Evolutionary conservation across 2,113 vertebrate genomes (phyloP).

Genomic region (Pelecanoides urinatrix): DNA sequence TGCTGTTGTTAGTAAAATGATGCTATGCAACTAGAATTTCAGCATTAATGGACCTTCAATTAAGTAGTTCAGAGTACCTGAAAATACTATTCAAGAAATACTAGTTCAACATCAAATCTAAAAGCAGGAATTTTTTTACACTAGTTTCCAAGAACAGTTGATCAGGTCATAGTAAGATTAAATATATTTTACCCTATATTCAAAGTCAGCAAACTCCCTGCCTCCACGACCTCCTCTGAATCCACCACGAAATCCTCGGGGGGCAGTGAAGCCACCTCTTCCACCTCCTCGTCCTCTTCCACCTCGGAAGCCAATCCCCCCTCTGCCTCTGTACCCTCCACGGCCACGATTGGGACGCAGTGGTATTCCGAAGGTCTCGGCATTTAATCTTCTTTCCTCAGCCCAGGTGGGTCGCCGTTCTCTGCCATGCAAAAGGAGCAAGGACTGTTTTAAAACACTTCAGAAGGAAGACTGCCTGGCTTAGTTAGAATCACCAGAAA

Average conservation of each 20-base stretch:
- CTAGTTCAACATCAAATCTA: background rate
- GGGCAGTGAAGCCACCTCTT: slow-evolving; percentile 81
- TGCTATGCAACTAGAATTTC: background rate
- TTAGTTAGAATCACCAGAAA: background rate
- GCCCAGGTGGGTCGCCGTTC: slow-evolving; percentile 96
- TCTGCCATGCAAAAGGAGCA: slow-evolving; percentile 64
- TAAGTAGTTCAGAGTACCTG: background rate
- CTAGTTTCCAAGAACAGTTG: background rate
- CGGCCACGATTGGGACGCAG: slow-evolving; percentile 88
- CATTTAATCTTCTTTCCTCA: slow-evolving; percentile 93
- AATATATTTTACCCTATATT: slow-evolving; percentile 84
- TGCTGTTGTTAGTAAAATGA: background rate
- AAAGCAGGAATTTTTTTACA: background rate
- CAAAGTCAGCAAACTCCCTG: slow-evolving; percentile 92
- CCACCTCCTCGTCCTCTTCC: slow-evolving; percentile 81
- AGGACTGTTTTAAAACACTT: background rate
- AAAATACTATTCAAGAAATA: background rate
- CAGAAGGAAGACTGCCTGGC: background rate
- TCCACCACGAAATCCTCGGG: slow-evolving; percentile 88
- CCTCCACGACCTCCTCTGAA: slow-evolving; percentile 89
- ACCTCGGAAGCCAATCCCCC: slow-evolving; percentile 86
- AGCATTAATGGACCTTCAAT: background rate
- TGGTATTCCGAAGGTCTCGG: slow-evolving; percentile 95
- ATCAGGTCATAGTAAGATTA: background rate
- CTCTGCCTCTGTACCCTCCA: slow-evolving; percentile 87